These are phyloP conservation scores for Drosophila antonietae DNA, from an alignment of 2,888 invertebrate species.

Conservation along the genomic window DNA sequence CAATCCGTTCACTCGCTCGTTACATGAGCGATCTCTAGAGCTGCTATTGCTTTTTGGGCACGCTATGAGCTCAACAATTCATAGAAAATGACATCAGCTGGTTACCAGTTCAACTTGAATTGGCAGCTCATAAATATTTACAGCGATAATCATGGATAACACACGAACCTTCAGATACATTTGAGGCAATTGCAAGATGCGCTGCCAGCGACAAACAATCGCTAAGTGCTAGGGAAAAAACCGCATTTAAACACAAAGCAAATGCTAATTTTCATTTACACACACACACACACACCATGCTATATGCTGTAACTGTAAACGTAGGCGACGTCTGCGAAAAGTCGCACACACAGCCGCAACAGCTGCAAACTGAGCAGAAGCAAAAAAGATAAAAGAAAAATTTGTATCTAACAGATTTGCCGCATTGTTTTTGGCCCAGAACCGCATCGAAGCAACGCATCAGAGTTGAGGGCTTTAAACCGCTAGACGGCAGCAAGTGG, in stretches of 20 bases:
- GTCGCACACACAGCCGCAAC: slow-evolving; percentile 56
- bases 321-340: slow-evolving; percentile 53
- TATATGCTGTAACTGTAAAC: slow-evolving; percentile 50
- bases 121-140: slow-evolving; percentile 75
- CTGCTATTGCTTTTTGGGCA: slow-evolving; percentile 31
- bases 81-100: slow-evolving; percentile 48
- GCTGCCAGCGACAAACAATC: slow-evolving; percentile 9
- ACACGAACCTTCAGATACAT: slow-evolving; percentile 39
- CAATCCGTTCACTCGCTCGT: slow-evolving; percentile 12
- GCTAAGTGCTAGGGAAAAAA: slow-evolving; percentile 21
- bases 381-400: not conserved
- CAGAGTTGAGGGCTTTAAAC: slow-evolving; percentile 23
- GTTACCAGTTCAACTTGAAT: slow-evolving; percentile 75
- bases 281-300: slow-evolving; percentile 10
- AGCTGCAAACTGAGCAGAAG: slow-evolving; percentile 29
- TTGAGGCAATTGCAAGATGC: slow-evolving; percentile 36
- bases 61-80: slow-evolving; percentile 65
- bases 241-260: slow-evolving; percentile 70
- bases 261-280: slow-evolving; percentile 66
- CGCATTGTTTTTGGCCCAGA: slow-evolving; percentile 75
- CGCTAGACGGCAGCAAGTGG: slow-evolving; percentile 54
- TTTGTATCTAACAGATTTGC: slow-evolving; percentile 56
- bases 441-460: slow-evolving; percentile 72
- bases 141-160: slow-evolving; percentile 42
- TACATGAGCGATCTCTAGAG: slow-evolving; percentile 18